Evolutionary conservation across 2,888 invertebrate species (phyloP), one percentile per base, ranked within the genome.

Genomic region (Drosophila helvetica): DNA sequence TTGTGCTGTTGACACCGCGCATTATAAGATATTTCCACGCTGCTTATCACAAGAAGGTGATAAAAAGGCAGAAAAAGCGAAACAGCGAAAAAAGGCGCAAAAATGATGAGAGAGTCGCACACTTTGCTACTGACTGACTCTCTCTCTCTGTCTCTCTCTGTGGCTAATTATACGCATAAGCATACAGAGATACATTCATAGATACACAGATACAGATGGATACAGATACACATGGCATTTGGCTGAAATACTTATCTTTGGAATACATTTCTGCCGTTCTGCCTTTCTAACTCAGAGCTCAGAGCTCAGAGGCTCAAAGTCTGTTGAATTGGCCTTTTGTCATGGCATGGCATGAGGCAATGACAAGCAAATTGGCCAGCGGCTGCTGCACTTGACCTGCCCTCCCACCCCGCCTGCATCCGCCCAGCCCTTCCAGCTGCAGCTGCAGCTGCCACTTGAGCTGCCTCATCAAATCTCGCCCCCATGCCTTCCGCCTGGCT

Each of bases 311-410:
- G 25, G 22, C 22, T 4, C 60, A 64, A 74, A 80, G 75, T 38
- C n/a, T 38, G 38, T 69, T 69, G 74, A 59, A 56, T 74, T 63
- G 45, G 55, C 71, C 71, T 73, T 67, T 73, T 75, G 67, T 57
- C 59, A 56, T 56, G 73, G 60, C 59, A 56, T 56, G 73, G 60
- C 66, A 74, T 61, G 66, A 66, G 66, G 62, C 38, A 38, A n/a
- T 38, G 53, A 60, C 64, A 58, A 47, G 66, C 73, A 81, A 81
- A 86, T 86, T 83, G 83, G 83, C 79, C 80, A 80, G 57, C 78
- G 78, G 84, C 78, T 61, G 74, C 56, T 85, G 86, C 82, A 82
- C 82, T 82, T 87, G 82, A 87, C 86, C 82, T 76, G 66, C 64
- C 78, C 42, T 52, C 47, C 46, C 19, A 27, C 43, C 3, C 17